Conservation (phyloP, 2,888 invertebrate species). For the Temnothorax unifasciatus region DNA sequence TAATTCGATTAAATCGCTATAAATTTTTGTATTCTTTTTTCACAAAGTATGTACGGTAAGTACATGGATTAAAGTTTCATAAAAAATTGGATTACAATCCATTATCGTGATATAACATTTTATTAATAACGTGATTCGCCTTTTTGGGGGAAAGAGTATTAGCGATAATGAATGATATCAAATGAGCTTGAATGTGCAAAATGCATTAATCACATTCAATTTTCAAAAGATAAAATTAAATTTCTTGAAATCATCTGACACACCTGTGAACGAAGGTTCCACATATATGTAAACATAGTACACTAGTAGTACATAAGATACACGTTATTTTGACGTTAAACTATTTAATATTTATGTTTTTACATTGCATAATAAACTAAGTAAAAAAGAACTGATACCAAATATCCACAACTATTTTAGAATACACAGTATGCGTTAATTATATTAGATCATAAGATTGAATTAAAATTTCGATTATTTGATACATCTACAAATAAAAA, state of each 20-base stretch:
- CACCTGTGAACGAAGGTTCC: background rate
- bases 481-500: background rate
- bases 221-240: slow-evolving; percentile 6
- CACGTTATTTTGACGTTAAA: background rate
- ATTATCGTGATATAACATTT: slow-evolving; percentile 22
- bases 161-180: slow-evolving; percentile 1
- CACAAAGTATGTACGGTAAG: background rate
- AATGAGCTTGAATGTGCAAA: slow-evolving; percentile 16
- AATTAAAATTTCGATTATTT: background rate
- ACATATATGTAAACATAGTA: background rate
- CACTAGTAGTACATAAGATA: background rate
- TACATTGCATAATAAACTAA: too few species aligned
- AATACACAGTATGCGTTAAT: background rate
- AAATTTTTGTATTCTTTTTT: background rate
- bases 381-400: too few species aligned
- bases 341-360: background rate
- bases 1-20: slow-evolving; percentile 15
- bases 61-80: slow-evolving; percentile 34
- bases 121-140: slow-evolving; percentile 19
- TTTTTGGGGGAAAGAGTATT: background rate
- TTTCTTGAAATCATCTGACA: slow-evolving; percentile 7
- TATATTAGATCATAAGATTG: background rate
- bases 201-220: background rate
- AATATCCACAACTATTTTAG: too few species aligned
- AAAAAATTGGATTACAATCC: background rate